Base-by-base conservation (phyloP, 2,113 vertebrate species). In the Siniperca knerii region DNA sequence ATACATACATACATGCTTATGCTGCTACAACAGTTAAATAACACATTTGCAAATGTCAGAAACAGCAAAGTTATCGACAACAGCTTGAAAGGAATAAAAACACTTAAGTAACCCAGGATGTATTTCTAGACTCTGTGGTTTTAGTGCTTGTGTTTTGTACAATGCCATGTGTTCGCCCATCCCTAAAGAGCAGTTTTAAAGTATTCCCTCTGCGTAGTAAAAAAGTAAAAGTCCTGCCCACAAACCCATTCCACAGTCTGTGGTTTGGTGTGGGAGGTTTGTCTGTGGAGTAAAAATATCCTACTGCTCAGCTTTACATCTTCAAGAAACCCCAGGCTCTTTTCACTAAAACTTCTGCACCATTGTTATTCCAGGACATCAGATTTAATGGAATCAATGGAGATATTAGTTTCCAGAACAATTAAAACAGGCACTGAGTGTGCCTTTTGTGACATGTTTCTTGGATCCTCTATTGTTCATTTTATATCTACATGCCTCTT, bases 251-350 rank as follows among this genome's bases (percentile, higher is more conserved):
- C 86, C 88, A 87, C 79, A 88, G 87, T 77, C 80, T 92, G 92
- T 89, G 94, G 94, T 91, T 87, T 83, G 66, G 81, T 68, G 87
- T 87, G 75, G 80, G 91, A 89, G 83, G 93, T 78, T 82, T 55
- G 77, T 81, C 72, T 72, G 21, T 23, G 74, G 68, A 79, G 88
- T 93, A 94, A 92, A 94, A 94, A 95, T 93, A 94, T 84, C 89
- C 65, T 91, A 12, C 81, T 64, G 72, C 87, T 74, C 62, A 13
- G 73, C 35, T 62, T 57, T 13, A n/a, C 64, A 15, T 37, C 71
- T 40, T 73, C 37, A 23, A 40, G 62, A 84, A 81, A 80, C 72
- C 37, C 6, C 35, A 23, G 25, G 5, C 20, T 50, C 29, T 81
- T 50, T 60, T 54, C 4, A 23, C 23, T 46, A 6, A 1, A 2